These are phyloP conservation scores for Diadophis punctatus DNA, from an alignment of 2,113 vertebrate species.

Conservation along the genomic window DNA sequence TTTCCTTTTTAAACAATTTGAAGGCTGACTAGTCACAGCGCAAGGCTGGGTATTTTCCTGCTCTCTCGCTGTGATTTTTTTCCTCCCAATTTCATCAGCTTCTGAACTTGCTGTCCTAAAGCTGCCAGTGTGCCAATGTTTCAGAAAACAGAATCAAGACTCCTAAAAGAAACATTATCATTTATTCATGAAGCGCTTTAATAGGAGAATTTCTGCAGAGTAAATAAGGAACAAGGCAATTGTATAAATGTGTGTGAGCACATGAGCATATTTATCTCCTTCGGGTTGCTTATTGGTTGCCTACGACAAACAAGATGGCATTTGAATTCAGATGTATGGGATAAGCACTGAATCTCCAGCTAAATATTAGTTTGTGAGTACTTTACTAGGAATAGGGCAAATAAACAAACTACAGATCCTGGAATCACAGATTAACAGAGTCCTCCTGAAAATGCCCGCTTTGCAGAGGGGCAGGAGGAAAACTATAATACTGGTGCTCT, in stretches of 20 bases:
- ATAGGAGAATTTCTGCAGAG: not conserved
- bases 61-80: not conserved
- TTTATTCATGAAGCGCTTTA: not conserved
- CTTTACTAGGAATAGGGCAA: not conserved
- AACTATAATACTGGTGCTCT: too few relatives aligned
- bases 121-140: not conserved
- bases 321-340: not conserved
- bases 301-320: not conserved
- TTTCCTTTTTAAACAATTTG: conserved; percentile 20
- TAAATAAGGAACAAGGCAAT: not conserved
- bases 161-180: not conserved
- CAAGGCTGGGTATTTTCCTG: not conserved
- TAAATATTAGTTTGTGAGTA: not conserved
- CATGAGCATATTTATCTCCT: not conserved
- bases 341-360: not conserved
- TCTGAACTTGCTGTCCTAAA: not conserved
- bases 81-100: not conserved
- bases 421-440: not conserved
- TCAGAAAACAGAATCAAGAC: fast-evolving
- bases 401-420: not conserved
- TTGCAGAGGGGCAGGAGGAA: not conserved
- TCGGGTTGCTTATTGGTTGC: not conserved
- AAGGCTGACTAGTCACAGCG: fast-evolving
- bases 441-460: not conserved
- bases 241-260: not conserved